Conservation (phyloP, 1,140 invertebrate genomes). For the Anadara kagoshimensis region DNA sequence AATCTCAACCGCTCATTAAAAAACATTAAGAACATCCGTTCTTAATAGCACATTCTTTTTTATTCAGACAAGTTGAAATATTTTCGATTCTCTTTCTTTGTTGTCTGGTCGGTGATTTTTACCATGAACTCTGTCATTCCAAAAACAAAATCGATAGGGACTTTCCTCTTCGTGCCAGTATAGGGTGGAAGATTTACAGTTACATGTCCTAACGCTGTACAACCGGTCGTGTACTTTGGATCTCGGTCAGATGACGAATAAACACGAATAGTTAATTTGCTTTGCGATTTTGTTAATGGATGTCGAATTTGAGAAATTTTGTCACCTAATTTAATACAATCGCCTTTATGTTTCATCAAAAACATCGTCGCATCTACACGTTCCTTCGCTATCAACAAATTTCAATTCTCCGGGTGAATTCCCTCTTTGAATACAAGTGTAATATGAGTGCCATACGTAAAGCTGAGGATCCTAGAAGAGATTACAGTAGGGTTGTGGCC, state of each 20-base stretch:
- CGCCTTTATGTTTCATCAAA: not conserved
- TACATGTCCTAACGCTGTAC: not conserved
- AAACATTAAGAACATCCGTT: too few relatives aligned
- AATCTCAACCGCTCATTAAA: too few relatives aligned
- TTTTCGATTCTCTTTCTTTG: too few relatives aligned
- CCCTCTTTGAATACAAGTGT: slow-evolving; percentile 4
- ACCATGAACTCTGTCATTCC: slow-evolving; percentile 5
- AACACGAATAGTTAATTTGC: not conserved
- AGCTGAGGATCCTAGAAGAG: slow-evolving; percentile 19
- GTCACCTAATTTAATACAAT: not conserved
- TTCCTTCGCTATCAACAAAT: not conserved
- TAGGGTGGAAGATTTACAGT: not conserved
- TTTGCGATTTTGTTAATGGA: not conserved
- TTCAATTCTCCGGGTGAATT: slow-evolving; percentile 2
- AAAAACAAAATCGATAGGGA: slow-evolving; percentile 1
- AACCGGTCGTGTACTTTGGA: not conserved
- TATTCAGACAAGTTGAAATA: too few relatives aligned
- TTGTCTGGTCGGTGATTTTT: too few relatives aligned
- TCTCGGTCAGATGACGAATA: not conserved
- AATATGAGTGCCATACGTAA: slow-evolving; percentile 17
- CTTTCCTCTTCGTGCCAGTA: not conserved
- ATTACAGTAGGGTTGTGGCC: slow-evolving; percentile 24
- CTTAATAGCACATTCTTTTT: too few relatives aligned
- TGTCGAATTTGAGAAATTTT: not conserved
- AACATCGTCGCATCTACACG: not conserved